Conservation (phyloP, 2,888 invertebrate genomes). For the Athrips mouffetella region DNA sequence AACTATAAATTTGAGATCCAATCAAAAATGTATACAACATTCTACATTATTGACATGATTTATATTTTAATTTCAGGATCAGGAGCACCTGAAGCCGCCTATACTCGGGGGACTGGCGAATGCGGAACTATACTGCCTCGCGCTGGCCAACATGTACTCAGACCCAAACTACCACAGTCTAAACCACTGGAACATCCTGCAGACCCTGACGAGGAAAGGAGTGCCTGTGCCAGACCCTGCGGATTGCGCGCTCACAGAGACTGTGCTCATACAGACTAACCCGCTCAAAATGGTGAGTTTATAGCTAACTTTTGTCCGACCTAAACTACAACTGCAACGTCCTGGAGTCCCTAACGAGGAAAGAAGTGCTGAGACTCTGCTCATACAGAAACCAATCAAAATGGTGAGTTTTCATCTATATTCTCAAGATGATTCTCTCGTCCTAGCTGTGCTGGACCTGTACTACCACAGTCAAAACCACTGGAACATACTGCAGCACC, state of each 20-base stretch:
- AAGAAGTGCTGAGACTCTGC: no score
- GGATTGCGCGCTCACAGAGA: conserved; percentile 95
- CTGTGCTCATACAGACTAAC: conserved; percentile 96
- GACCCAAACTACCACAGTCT: conserved; percentile 97
- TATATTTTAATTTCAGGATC: conserved; percentile 80
- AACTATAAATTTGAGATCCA: no score
- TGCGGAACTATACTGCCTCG: conserved; percentile 96
- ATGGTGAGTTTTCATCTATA: no score
- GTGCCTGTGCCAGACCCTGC: conserved; percentile 90
- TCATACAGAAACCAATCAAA: no score
- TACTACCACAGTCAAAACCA: conserved; percentile 97
- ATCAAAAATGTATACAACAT: no score
- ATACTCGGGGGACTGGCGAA: conserved; percentile 94
- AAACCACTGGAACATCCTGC: conserved; percentile 96
- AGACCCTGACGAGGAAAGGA: conserved; percentile 94
- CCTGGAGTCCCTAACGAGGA: no score
- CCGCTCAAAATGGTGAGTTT: conserved; percentile 96
- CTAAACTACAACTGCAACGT: no score
- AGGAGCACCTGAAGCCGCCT: conserved; percentile 95
- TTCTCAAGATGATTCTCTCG: no score
- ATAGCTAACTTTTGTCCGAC: no score
- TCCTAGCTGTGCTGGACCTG: no score
- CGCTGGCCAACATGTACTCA: conserved; percentile 95
- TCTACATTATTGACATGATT: no score
- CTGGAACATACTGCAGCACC: conserved; percentile 95